Conservation (phyloP, 2,113 vertebrate species). For the Hemicordylus capensis region DNA sequence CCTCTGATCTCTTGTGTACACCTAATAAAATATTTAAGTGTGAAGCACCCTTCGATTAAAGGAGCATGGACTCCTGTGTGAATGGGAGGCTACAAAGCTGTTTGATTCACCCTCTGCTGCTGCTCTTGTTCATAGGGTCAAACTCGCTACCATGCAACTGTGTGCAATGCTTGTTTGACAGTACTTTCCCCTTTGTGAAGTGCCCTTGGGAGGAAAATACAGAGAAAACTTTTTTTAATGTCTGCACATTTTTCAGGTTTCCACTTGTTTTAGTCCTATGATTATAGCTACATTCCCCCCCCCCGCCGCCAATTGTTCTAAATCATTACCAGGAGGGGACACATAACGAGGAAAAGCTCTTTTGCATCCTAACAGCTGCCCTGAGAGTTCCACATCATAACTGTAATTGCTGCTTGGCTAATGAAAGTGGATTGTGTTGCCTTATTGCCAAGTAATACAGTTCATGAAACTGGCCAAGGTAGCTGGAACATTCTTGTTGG, state of each 20-base stretch:
- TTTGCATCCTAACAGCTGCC: not conserved
- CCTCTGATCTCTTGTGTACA: no score
- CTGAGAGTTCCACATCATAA: not conserved
- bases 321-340: slow-evolving; percentile 3
- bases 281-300: not conserved
- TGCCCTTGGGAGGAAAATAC: not conserved
- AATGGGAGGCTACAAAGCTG: not conserved
- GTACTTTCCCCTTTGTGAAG: not conserved
- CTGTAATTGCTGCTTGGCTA: slow-evolving; percentile 17
- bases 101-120: not conserved
- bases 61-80: not conserved
- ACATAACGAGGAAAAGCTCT: slow-evolving; percentile 14
- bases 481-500: not conserved
- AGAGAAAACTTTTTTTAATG: not conserved
- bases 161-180: not conserved
- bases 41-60: not conserved
- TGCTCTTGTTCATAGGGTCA: not conserved
- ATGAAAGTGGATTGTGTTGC: slow-evolving; percentile 13
- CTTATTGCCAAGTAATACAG: slow-evolving; percentile 26
- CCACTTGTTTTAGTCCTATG: not conserved
- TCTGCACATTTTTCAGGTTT: not conserved
- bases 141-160: not conserved
- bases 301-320: not conserved
- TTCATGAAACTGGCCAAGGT: not conserved
- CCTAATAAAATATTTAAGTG: no score